Evolutionary conservation across 2,797 vertebrate species (phyloP), one percentile per base, ranked within the genome.

Genomic region (Corythornis leucogaster): DNA sequence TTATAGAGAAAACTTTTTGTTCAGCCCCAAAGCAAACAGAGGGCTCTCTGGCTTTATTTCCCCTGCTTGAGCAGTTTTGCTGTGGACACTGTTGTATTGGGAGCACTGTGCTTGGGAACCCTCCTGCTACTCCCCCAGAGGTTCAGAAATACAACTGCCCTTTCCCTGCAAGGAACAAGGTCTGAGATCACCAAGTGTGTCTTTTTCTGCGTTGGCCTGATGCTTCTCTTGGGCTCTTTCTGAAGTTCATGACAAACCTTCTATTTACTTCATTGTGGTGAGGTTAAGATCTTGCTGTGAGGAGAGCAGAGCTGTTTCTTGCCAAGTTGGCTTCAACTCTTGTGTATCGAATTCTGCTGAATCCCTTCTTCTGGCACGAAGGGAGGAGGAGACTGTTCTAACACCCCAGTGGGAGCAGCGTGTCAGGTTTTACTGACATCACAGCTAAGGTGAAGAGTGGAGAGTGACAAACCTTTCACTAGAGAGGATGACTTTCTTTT

Each of bases 381-480:
- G 68, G 74, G 80, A 87, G 86, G 71, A 74, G 4, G 12, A 86
- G 80, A 59, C 78, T 87, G 48, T 69, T 66, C 48, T 68, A 31
- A 80, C 75, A 61, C 71, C 54, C 33, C 0, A 84, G 85, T 94
- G 82, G 77, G 81, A 84, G 46, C 90, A 43, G 85, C 38, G 6
- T 94, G 93, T 96, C 93, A 94, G 93, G 84, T 95, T 96, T 90
- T 96, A 94, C 95, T 94, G 95, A 83, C 95, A 83, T 46, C 82
- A 53, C 59, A 76, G 88, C 84, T 64, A 40, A 70, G 79, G 2
- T 78, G 81, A 91, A 66, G 90, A 58, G 59, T 46, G 86, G 30
- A 59, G 71, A 62, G 79, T 82, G 62, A 71, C 79, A 94, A 53
- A 90, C 69, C 76, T 73, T 86, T 87, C 79, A 71, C 58, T 67